Evolutionary conservation across 2,888 invertebrate genomes (phyloP).

Genomic region (Hyposoter didymator): DNA sequence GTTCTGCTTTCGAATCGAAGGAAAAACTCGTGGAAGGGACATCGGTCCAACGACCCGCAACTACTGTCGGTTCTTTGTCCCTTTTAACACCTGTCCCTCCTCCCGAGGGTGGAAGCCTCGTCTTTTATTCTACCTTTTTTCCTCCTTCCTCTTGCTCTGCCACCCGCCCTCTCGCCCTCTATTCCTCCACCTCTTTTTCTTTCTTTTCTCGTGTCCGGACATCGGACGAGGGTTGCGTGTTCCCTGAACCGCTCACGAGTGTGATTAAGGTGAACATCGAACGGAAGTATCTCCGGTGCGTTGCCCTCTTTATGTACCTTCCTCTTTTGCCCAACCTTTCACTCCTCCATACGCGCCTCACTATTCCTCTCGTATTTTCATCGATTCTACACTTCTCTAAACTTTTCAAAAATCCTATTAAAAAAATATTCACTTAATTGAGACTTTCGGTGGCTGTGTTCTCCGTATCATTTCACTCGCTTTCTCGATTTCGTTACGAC

Average conservation of each 20-base stretch:
- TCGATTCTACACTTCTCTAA: background rate
- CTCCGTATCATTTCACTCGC: background rate
- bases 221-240: conserved; percentile 61
- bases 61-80: conserved; percentile 58
- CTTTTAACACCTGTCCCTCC: conserved; percentile 61
- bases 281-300: conserved; percentile 64
- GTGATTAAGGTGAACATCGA: conserved; percentile 61
- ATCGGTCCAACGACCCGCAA: conserved; percentile 61
- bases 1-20: conserved; percentile 6
- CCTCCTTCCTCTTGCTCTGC: background rate
- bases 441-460: background rate
- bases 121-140: conserved; percentile 42
- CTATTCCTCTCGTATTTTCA: background rate
- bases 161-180: conserved; percentile 12
- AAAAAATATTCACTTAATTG: background rate
- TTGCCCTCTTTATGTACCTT: conserved; percentile 51
- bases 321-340: conserved; percentile 24
- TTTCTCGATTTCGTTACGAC: background rate
- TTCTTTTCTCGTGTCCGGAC: conserved; percentile 36
- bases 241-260: conserved; percentile 52
- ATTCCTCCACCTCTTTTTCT: conserved; percentile 7
- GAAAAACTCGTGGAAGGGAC: conserved; percentile 40
- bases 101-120: conserved; percentile 51
- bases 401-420: background rate
- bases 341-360: background rate